Base-by-base conservation (phyloP, 2,797 vertebrate genomes). In the Pachyuromys duprasi region DNA sequence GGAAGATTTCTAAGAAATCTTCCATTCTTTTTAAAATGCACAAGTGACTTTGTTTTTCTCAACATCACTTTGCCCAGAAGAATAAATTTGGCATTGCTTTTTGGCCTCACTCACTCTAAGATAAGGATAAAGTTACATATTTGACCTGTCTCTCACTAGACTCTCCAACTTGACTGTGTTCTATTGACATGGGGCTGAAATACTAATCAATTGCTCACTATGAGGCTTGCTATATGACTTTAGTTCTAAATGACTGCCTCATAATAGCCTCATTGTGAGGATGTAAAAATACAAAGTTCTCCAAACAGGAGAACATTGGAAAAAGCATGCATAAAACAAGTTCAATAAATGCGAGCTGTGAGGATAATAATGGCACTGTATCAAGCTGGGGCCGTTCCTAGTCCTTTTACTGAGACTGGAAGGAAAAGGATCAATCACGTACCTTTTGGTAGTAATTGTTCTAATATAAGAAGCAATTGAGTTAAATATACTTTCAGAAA, bases 401-500 rank as follows among this genome's bases (percentile, higher is more conserved):
- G 74, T 81, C 31, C 69, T 81, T 78, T 79, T 70, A 74, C 42
- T 53, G 79, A 28, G 18, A 57, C 82, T 82, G 45, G 67, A 84
- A 86, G 45, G 94, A 86, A 88, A 76, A 22, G 3, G 24, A 92
- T 39, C 65, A 79, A 89, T 53, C 63, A 62, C 62, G 84, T 28
- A 87, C 45, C 74, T 57, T 93, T 92, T 96, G 88, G 9, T 49
- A 81, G 28, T 80, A 80, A 84, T 5, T 80, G 87, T 81, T 86
- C 67, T 92, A 81, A 92, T 94, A 89, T 90, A 88, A 95, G 95
- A 92, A 78, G 72, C 5, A 11, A 14, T 49, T 81, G 6, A 70
- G 24, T 13, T 87, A 76, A 94, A 60, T 90, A 79, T 95, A 67
- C 63, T 53, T 93, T 95, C 53, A 82, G 55, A 91, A 89, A 93